These are phyloP conservation scores for Craterocephalus amniculus DNA, from an alignment of 2,797 vertebrate species.

Conservation along the genomic window DNA sequence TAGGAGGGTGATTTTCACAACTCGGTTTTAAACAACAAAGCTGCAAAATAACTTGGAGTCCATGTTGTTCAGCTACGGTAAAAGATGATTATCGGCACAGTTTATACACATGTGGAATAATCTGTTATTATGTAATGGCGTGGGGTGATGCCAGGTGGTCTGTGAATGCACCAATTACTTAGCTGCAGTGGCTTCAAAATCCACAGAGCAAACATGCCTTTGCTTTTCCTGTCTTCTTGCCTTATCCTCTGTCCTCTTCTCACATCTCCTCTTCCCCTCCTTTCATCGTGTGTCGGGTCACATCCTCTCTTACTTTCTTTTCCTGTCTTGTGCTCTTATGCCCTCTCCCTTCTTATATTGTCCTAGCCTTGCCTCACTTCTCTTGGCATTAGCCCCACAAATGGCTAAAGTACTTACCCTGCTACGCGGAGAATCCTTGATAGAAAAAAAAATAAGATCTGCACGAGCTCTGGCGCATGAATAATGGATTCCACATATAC, in stretches of 20 bases:
- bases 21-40: not conserved
- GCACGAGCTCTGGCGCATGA: not conserved
- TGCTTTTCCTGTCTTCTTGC: slow-evolving; percentile 29
- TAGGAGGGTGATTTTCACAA: not conserved
- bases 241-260: slow-evolving; percentile 36
- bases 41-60: slow-evolving; percentile 8
- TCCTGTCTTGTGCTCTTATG: slow-evolving; percentile 34
- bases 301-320: slow-evolving; percentile 39
- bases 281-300: slow-evolving; percentile 20
- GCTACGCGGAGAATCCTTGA: slow-evolving; percentile 17
- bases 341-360: slow-evolving; percentile 24
- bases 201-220: slow-evolving; percentile 26
- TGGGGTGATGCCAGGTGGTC: slow-evolving; percentile 43
- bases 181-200: slow-evolving; percentile 28
- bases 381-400: slow-evolving; percentile 19
- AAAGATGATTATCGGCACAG: slow-evolving; percentile 28
- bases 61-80: slow-evolving; percentile 11
- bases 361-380: not conserved
- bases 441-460: not conserved
- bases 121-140: slow-evolving; percentile 48
- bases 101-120: slow-evolving; percentile 28
- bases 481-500: not conserved
- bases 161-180: slow-evolving; percentile 53
- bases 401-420: slow-evolving; percentile 26
- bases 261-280: slow-evolving; percentile 29